Conservation (phyloP, 2,113 vertebrate genomes). For the Casuarius casuarius region DNA sequence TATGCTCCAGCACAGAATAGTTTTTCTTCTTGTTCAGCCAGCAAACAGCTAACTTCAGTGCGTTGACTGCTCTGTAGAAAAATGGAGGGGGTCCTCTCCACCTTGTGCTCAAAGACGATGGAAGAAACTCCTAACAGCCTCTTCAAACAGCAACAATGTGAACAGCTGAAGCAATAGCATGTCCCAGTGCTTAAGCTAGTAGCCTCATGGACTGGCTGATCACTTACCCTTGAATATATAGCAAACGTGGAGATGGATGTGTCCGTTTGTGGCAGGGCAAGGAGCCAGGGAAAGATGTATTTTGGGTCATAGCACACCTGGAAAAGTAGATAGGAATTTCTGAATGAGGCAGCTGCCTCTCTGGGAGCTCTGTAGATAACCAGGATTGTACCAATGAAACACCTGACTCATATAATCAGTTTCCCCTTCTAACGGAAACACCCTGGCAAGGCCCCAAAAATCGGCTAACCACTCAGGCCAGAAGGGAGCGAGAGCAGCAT, state of each 20-base stretch:
- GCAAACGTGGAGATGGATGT: accelerated
- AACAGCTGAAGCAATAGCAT: too few species aligned
- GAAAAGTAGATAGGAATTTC: background rate
- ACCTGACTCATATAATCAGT: background rate
- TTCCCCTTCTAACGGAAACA: background rate
- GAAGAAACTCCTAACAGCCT: background rate
- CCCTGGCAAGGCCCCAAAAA: background rate
- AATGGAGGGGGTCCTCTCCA: background rate
- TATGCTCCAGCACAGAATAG: background rate
- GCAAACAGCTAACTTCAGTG: background rate
- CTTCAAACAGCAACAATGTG: background rate
- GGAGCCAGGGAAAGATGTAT: background rate
- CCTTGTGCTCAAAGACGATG: background rate
- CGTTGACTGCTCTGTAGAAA: background rate
- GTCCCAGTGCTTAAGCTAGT: background rate
- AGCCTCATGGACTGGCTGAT: background rate
- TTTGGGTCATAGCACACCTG: background rate
- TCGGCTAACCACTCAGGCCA: background rate
- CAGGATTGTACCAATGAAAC: background rate
- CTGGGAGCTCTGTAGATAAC: background rate
- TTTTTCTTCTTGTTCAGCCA: background rate
- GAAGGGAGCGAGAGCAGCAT: background rate
- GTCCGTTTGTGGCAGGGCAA: background rate
- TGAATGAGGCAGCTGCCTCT: background rate
- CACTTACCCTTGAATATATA: accelerated